These are phyloP conservation scores for Thereva nobilitata DNA, from an alignment of 2,888 invertebrate species.

Conservation along the genomic window DNA sequence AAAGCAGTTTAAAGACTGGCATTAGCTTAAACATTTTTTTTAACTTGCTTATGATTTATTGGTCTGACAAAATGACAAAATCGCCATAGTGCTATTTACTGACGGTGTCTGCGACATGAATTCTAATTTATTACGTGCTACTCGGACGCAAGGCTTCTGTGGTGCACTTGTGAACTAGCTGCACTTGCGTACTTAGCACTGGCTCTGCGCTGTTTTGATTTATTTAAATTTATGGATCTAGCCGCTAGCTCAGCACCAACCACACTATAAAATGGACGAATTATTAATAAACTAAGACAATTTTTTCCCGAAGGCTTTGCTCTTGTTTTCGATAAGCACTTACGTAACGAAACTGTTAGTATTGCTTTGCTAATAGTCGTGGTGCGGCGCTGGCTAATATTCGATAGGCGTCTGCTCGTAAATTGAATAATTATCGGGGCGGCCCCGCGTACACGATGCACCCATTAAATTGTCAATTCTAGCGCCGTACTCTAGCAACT, in stretches of 20 bases:
- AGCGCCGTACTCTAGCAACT: too few species aligned
- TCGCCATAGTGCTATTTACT: slow-evolving; percentile 6
- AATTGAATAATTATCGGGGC: too few species aligned
- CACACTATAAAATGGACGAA: background rate
- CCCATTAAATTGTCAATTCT: too few species aligned
- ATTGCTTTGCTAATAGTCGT: too few species aligned
- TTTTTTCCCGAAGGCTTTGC: too few species aligned
- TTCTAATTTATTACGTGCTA: slow-evolving; percentile 12
- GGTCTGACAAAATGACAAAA: background rate
- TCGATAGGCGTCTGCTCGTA: too few species aligned
- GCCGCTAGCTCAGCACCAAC: background rate
- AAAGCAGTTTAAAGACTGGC: background rate
- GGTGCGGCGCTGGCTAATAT: too few species aligned
- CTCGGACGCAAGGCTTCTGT: background rate
- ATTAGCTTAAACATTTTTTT: background rate
- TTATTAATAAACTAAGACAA: background rate
- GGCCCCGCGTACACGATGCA: too few species aligned
- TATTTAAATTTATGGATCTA: slow-evolving; percentile 8
- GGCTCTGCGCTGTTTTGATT: slow-evolving; percentile 1
- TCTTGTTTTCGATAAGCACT: too few species aligned
- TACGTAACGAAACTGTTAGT: too few species aligned
- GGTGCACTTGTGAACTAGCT: background rate
- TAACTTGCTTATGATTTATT: background rate
- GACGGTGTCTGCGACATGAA: slow-evolving; percentile 5
- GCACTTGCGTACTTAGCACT: background rate